Conservation (phyloP, 2,113 vertebrate genomes). For the Paramormyrops kingsleyae region DNA sequence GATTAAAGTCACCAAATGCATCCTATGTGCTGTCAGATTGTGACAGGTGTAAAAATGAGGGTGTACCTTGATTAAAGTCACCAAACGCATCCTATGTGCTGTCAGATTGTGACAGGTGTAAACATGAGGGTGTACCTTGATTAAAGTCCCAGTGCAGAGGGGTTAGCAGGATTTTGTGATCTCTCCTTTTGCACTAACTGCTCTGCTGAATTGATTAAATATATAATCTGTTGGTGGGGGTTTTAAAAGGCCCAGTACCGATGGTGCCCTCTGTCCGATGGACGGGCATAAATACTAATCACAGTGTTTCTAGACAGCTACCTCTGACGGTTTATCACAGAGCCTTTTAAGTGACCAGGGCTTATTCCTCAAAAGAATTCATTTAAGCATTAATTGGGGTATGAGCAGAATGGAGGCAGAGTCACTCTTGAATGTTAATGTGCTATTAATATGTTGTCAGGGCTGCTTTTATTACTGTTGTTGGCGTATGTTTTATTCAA, state of each 20-base stretch:
- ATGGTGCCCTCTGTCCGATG: slow-evolving; percentile 25
- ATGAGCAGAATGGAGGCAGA: slow-evolving; percentile 34
- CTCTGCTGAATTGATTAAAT: background rate
- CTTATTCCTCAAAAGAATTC: slow-evolving; percentile 41
- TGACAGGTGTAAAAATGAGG: too few species aligned
- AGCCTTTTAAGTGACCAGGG: slow-evolving; percentile 31
- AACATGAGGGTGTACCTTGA: background rate
- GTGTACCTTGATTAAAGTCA: too few species aligned
- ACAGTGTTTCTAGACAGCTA: slow-evolving; percentile 36
- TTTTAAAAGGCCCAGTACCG: slow-evolving; percentile 31
- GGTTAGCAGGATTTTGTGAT: background rate
- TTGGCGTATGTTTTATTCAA: background rate
- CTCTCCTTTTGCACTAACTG: background rate
- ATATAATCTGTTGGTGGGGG: slow-evolving; percentile 25
- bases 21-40: too few species aligned
- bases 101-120: background rate
- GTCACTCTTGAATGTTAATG: slow-evolving; percentile 37
- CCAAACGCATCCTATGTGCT: background rate
- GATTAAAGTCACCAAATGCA: too few species aligned
- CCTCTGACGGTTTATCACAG: slow-evolving; percentile 32
- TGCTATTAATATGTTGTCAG: slow-evolving; percentile 37
- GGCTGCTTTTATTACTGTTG: background rate
- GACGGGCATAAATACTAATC: slow-evolving; percentile 39
- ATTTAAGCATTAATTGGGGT: slow-evolving; percentile 48
- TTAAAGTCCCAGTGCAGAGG: background rate